Conservation (phyloP, 2,113 vertebrate genomes). For the Odocoileus virginianus region DNA sequence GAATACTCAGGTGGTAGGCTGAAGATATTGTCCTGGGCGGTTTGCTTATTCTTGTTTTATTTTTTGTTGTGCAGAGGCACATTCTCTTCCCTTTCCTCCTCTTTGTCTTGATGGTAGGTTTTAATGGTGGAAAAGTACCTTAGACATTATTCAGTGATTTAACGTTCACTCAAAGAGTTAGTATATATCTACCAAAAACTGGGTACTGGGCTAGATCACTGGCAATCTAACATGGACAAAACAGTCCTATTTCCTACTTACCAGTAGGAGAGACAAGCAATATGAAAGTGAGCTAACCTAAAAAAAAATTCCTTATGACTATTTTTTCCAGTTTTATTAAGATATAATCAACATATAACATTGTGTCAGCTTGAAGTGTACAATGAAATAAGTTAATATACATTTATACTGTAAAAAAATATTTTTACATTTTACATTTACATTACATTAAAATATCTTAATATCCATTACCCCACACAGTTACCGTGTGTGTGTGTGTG, state of each 20-base stretch:
- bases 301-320: background rate
- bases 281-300: background rate
- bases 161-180: background rate
- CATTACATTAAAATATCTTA: background rate
- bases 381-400: background rate
- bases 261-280: background rate
- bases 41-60: background rate
- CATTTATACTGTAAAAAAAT: background rate
- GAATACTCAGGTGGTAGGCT: background rate
- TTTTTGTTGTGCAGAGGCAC: background rate
- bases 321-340: background rate
- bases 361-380: background rate
- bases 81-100: background rate
- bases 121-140: background rate
- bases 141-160: background rate
- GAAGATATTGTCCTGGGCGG: background rate
- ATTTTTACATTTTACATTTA: background rate
- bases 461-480: background rate
- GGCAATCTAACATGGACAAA: background rate
- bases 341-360: background rate
- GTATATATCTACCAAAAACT: background rate
- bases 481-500: background rate
- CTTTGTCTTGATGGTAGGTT: background rate
- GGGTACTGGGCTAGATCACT: background rate
- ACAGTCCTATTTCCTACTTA: background rate